Evolutionary conservation across 1,140 invertebrate species (phyloP).

Genomic region (Calliopsis andreniformis): DNA sequence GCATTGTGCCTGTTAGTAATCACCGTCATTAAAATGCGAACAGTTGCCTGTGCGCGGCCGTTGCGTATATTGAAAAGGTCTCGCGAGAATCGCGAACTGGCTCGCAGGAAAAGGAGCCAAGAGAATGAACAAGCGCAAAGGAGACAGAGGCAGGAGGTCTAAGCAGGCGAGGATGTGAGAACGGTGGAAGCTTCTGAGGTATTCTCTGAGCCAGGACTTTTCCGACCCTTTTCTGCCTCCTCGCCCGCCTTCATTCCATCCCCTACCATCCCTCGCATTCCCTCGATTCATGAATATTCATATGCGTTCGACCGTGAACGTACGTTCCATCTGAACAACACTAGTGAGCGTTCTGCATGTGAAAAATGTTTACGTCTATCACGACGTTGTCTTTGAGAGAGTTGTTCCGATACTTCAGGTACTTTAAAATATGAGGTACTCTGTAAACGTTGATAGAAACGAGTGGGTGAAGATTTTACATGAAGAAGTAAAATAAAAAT

Average conservation of each 20-base stretch:
- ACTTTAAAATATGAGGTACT: too few species aligned
- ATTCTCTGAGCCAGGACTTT: slow-evolving; percentile 27
- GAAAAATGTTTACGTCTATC: background rate
- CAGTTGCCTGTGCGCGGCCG: background rate
- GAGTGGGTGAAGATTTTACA: too few species aligned
- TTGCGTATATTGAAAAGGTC: slow-evolving; percentile 40
- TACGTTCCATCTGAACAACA: background rate
- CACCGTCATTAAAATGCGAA: slow-evolving; percentile 39
- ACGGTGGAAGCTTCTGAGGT: slow-evolving; percentile 4
- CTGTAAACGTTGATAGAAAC: too few species aligned
- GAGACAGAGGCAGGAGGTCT: background rate
- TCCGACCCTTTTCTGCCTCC: background rate
- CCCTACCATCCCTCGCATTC: background rate
- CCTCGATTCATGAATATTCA: slow-evolving; percentile 30
- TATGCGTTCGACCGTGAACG: slow-evolving; percentile 25
- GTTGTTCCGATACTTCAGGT: too few species aligned
- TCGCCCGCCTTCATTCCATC: background rate
- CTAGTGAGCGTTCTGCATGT: background rate
- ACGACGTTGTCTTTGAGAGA: background rate
- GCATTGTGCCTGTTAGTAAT: slow-evolving; percentile 30
- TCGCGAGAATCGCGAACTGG: background rate
- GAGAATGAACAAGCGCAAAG: background rate
- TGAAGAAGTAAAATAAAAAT: too few species aligned
- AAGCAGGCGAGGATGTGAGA: slow-evolving; percentile 31
- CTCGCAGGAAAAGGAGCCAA: background rate